Conservation (phyloP, 2,113 vertebrate genomes). For the Marmota monax region DNA sequence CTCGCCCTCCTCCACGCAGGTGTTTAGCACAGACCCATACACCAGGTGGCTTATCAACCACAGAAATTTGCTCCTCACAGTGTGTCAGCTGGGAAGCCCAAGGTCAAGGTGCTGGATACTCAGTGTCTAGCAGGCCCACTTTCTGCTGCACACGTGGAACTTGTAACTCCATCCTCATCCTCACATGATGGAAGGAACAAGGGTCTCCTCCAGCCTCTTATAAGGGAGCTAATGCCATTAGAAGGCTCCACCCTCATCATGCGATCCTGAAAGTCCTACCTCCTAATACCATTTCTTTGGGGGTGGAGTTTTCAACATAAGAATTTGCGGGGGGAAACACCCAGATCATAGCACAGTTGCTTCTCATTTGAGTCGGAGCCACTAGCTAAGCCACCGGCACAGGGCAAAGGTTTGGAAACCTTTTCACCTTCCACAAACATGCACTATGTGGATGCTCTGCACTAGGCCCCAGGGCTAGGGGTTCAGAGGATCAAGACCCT, state of each 20-base stretch:
- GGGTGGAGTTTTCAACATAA: background rate
- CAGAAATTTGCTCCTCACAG: background rate
- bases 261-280: background rate
- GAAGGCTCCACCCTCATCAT: background rate
- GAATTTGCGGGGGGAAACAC: rapidly evolving
- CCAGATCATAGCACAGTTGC: background rate
- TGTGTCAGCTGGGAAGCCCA: no score
- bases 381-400: background rate
- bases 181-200: background rate
- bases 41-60: background rate
- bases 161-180: background rate
- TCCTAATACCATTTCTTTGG: background rate
- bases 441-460: background rate
- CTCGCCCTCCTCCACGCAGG: background rate
- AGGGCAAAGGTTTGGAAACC: background rate
- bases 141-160: background rate
- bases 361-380: background rate
- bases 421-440: background rate
- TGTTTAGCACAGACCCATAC: background rate
- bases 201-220: background rate
- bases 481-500: background rate
- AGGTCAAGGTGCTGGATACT: no score
- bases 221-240: background rate
- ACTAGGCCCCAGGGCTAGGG: background rate
- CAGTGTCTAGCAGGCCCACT: background rate